Percentiles rank a stretch among this genome's conserved stretches.
These are phyloP conservation scores for Caenorhabditis latens DNA, from an alignment of 1,140 invertebrate species.

Conservation along the genomic window DNA sequence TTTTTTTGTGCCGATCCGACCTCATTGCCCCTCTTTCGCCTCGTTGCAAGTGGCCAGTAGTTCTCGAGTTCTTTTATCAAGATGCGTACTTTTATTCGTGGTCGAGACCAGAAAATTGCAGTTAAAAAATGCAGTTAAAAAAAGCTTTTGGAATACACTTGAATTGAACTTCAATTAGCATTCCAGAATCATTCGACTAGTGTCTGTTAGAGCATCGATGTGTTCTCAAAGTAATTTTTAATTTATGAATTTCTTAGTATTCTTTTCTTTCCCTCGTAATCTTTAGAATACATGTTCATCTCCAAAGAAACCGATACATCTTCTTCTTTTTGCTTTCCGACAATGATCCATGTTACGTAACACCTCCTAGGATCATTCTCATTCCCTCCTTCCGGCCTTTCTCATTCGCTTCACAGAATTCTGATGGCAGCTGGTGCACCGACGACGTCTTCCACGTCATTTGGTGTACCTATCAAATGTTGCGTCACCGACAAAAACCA, in stretches of 20 bases:
- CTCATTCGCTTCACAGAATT: conserved; percentile 7
- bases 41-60: neutral
- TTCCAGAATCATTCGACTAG: too few relatives aligned
- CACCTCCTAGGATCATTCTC: neutral
- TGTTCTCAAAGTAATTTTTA: too few relatives aligned
- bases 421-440: conserved; percentile 21
- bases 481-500: neutral
- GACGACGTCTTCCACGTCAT: neutral
- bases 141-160: too few relatives aligned
- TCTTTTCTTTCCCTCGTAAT: neutral
- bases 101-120: too few relatives aligned
- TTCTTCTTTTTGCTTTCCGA: neutral
- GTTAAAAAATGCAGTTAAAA: too few relatives aligned
- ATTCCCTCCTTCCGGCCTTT: neutral
- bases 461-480: conserved; percentile 40
- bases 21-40: neutral
- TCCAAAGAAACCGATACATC: conserved; percentile 35
- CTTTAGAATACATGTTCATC: neutral
- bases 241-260: too few relatives aligned
- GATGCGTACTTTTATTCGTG: too few relatives aligned
- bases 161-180: too few relatives aligned
- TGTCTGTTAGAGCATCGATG: too few relatives aligned
- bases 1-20: conserved; percentile 46
- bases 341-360: conserved; percentile 36
- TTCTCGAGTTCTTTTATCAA: conserved; percentile 8